Percentiles rank a stretch among this genome's conserved stretches.
Conservation (phyloP, 2,888 invertebrate genomes). For the Leptopterna dolabrata region DNA sequence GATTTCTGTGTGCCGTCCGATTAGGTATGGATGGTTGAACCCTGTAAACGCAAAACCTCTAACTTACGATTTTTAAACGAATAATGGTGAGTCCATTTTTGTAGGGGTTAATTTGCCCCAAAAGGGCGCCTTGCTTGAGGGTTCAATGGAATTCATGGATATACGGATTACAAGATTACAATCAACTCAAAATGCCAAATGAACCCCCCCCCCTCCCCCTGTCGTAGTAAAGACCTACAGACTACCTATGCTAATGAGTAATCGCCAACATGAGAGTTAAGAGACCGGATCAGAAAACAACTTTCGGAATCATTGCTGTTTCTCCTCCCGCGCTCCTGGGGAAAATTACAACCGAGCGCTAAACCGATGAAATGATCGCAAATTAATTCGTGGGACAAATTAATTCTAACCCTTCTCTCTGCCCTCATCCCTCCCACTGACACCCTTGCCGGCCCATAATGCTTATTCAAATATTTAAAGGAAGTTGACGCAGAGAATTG, state of each 20-base stretch:
- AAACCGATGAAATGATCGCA: background rate
- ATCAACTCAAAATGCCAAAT: background rate
- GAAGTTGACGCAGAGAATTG: background rate
- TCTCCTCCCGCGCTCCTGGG: background rate
- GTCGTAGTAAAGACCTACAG: background rate
- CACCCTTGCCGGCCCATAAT: background rate
- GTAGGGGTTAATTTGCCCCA: background rate
- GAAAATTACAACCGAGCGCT: background rate
- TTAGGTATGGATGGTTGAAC: too few relatives aligned
- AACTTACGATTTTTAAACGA: too few relatives aligned
- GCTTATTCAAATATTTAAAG: constrained; percentile 11
- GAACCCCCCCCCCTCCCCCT: background rate
- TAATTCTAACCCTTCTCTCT: background rate
- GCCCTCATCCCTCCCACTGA: background rate
- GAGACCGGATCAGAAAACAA: background rate
- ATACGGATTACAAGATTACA: background rate
- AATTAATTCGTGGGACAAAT: constrained; percentile 2
- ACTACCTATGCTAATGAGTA: background rate
- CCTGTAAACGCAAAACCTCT: too few relatives aligned
- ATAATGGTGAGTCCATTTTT: background rate
- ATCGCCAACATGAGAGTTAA: background rate
- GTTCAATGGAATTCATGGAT: background rate
- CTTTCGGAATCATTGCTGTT: background rate
- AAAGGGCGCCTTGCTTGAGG: background rate
- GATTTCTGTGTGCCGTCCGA: too few relatives aligned